Percentiles rank a stretch among this genome's conserved stretches.
These are phyloP conservation scores for Anthrax anthrax DNA, from an alignment of 2,888 invertebrate genomes.

Conservation along the genomic window DNA sequence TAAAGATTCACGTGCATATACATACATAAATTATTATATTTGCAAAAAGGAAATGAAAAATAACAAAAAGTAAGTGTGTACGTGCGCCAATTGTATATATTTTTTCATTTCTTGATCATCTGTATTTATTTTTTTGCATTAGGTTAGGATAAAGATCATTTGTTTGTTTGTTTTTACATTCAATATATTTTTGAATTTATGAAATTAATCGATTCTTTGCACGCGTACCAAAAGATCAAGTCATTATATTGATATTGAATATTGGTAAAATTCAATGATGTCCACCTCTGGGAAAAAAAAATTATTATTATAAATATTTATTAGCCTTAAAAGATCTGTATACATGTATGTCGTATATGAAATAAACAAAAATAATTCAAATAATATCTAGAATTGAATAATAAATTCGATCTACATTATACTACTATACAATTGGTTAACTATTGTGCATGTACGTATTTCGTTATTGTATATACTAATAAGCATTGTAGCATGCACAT, in stretches of 20 bases:
- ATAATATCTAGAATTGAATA: too few relatives aligned
- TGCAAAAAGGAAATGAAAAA: background rate
- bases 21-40: background rate
- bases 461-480: too few relatives aligned
- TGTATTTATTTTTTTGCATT: too few relatives aligned
- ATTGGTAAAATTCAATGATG: background rate
- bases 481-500: too few relatives aligned
- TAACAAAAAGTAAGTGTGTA: background rate
- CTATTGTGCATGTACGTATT: too few relatives aligned
- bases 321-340: too few relatives aligned
- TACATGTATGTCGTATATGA: background rate
- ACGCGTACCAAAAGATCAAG: slow-evolving; percentile 10
- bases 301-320: background rate
- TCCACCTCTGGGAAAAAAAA: background rate
- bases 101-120: background rate
- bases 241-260: slow-evolving; percentile 3
- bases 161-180: too few relatives aligned
- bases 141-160: background rate
- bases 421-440: too few relatives aligned
- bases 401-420: too few relatives aligned
- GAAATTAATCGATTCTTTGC: slow-evolving; percentile 13
- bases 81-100: background rate
- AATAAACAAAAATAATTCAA: too few relatives aligned
- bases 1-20: too few relatives aligned
- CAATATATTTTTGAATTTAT: background rate